These are phyloP conservation scores for Drosophila littoralis DNA, from an alignment of 1,140 invertebrate species.

Conservation along the genomic window DNA sequence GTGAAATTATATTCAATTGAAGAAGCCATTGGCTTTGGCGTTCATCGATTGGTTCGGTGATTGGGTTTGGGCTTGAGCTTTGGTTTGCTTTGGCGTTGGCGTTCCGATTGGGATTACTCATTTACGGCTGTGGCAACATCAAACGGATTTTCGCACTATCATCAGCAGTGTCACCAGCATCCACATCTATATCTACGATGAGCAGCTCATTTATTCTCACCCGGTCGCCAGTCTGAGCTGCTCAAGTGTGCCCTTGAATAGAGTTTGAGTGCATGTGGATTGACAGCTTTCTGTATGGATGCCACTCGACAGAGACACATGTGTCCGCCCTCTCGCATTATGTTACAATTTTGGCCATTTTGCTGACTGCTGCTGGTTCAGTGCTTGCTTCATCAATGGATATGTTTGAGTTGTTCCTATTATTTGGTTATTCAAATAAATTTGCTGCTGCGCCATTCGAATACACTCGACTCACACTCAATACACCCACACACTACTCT, in stretches of 20 bases:
- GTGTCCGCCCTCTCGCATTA: constrained; percentile 1
- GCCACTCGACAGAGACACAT: constrained; percentile 9
- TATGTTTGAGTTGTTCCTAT: constrained; percentile 22
- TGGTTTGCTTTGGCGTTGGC: background rate
- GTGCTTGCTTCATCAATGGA: constrained; percentile 39
- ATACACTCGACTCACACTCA: constrained; percentile 11
- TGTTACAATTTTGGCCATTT: constrained; percentile 51
- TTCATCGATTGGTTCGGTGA: constrained; percentile 33
- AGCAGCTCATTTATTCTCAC: constrained; percentile 49
- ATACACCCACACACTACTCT: background rate
- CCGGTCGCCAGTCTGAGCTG: constrained; percentile 11
- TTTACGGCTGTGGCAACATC: constrained; percentile 49
- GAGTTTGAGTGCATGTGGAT: background rate
- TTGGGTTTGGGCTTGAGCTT: background rate
- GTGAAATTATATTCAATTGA: constrained; percentile 75
- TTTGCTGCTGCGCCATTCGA: constrained; percentile 26
- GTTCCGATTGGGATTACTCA: constrained; percentile 39
- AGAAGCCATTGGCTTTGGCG: constrained; percentile 42
- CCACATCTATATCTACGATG: constrained; percentile 2
- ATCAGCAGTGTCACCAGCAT: constrained; percentile 27
- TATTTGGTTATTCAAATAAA: constrained; percentile 68
- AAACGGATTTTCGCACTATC: constrained; percentile 56
- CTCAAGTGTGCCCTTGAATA: constrained; percentile 45
- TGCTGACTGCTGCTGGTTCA: constrained; percentile 27
- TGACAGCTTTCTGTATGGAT: constrained; percentile 3